Evolutionary conservation across 1,140 invertebrate genomes (phyloP), one percentile per base, ranked within the genome.

Genomic region (Zaprionus capensis): DNA sequence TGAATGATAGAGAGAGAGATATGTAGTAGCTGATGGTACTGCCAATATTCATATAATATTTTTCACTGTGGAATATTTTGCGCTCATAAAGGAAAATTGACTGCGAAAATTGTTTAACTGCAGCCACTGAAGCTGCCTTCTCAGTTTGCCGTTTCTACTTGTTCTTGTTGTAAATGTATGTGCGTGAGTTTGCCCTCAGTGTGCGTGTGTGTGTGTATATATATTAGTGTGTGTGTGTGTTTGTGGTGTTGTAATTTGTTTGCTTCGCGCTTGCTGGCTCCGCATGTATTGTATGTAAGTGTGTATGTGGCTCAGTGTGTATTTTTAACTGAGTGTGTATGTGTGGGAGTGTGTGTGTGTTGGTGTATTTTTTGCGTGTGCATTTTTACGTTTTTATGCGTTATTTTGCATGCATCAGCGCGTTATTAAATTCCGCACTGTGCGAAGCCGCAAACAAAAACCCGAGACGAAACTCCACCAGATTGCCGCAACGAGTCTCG

Each of bases 11-110:
- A 51, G 46, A 24, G 20, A 24, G 20, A 22, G 20, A 22, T 2
- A 0, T 20, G 14, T 24, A 51, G 20, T 51, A 36, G 63, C 63
- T 80, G 79, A 80, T 67, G 78, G 7, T n/a, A 46, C 81, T 88
- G 84, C 75, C 81, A 84, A 88, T 90, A 88, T 88, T 78, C 81
- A 76, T 88, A 79, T 90, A 81, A 90, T 84, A 90, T 84, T 88
- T 88, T 85, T 72, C 85, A 75, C 73, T 67, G 76, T 70, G 72
- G 77, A 90, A 88, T 88, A 81, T 85, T 88, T 88, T 81, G 44
- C 80, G 72, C 76, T 88, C 79, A 91, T 90, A 90, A 90, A 90
- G 88, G 79, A 90, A 90, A 90, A 90, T 90, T 90, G 85, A 90
- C 86, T 90, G 85, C 85, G 82, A 91, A 90, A 91, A 90, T 90